Conservation (phyloP, 2,113 vertebrate species). For the Hemiprocne comata region DNA sequence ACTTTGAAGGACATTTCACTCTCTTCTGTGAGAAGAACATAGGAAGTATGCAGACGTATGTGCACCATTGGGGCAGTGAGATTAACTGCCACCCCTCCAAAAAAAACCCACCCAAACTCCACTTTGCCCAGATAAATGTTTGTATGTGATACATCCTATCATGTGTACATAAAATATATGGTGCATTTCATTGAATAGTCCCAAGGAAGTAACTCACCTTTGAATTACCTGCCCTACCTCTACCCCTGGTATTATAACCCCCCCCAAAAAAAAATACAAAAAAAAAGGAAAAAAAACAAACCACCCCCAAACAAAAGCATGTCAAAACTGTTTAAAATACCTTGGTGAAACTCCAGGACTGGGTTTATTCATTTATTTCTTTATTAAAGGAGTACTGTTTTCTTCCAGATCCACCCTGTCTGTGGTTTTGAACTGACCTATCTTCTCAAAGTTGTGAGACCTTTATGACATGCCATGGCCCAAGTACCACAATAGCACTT, state of each 20-base stretch:
- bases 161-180: background rate
- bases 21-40: background rate
- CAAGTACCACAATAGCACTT: background rate
- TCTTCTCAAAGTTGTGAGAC: background rate
- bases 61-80: background rate
- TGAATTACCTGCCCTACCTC: background rate
- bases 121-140: background rate
- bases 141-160: fast-evolving
- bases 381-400: background rate
- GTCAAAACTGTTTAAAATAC: background rate
- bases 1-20: background rate
- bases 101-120: fast-evolving
- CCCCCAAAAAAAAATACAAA: background rate
- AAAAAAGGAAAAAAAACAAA: background rate
- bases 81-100: background rate
- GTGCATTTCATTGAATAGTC: background rate
- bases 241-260: no score
- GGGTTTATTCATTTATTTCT: background rate
- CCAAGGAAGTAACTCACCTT: background rate
- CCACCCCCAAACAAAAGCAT: background rate
- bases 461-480: background rate
- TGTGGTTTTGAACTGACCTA: background rate
- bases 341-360: background rate
- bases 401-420: background rate
- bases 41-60: background rate